Evolutionary conservation across 1,140 invertebrate genomes (phyloP), one percentile per base, ranked within the genome.

Genomic region (Pogonus chalceus): DNA sequence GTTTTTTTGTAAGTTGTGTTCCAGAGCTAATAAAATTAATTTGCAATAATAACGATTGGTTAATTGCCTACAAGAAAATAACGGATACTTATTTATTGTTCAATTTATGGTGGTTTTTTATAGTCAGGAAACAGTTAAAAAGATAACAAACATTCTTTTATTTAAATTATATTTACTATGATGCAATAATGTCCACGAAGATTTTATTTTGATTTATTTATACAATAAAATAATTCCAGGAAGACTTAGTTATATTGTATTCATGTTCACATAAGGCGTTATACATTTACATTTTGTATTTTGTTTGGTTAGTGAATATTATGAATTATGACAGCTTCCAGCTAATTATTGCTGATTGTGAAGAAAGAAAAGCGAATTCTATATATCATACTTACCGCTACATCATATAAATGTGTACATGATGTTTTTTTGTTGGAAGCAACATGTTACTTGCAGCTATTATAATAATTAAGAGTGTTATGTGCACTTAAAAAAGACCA

Each of bases 381-480:
- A n/a, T n/a, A n/a, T n/a, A n/a, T n/a, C n/a, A n/a, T n/a, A n/a
- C n/a, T n/a, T n/a, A n/a, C n/a, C n/a, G n/a, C n/a, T n/a, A n/a
- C n/a, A n/a, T n/a, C n/a, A n/a, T n/a, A n/a, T n/a, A n/a, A n/a
- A n/a, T n/a, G n/a, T n/a, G n/a, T n/a, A n/a, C n/a, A n/a, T n/a
- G n/a, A n/a, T n/a, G n/a, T n/a, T n/a, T n/a, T n/a, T n/a, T n/a
- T n/a, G n/a, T n/a, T n/a, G n/a, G n/a, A n/a, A n/a, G n/a, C n/a
- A n/a, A n/a, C n/a, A n/a, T n/a, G n/a, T n/a, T n/a, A n/a, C n/a
- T n/a, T n/a, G n/a, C n/a, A n/a, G n/a, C 37, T 43, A 43, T 43
- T 43, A 43, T 10, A 43, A 43, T 43, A 43, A 43, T 43, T 43
- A 43, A 12, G 37, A 43, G 37, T 43, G 18, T 43, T 43, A 43